Percentiles rank a stretch among this genome's conserved stretches.
Conservation (phyloP, 2,797 vertebrate species). For the Yasuhikotakia modesta region DNA sequence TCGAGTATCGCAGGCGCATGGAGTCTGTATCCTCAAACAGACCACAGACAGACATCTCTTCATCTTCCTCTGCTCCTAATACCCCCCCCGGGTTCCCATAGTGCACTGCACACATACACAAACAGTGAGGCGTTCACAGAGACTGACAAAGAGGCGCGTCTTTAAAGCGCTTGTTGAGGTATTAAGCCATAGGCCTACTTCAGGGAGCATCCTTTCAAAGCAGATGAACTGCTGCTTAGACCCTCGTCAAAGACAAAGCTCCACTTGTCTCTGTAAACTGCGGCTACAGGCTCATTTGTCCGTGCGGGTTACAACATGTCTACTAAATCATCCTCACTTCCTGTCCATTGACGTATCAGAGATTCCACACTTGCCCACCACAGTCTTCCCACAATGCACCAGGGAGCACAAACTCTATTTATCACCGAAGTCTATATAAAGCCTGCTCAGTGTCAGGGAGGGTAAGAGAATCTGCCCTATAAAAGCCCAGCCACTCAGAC, state of each 20-base stretch:
- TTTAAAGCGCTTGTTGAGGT: conserved; percentile 43
- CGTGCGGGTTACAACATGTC: conserved; percentile 1
- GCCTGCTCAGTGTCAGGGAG: conserved; percentile 51
- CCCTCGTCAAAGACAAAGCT: conserved; percentile 33
- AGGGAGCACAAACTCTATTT: conserved; percentile 48
- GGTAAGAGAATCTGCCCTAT: conserved; percentile 59
- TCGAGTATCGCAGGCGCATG: conserved; percentile 82
- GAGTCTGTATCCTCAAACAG: conserved; percentile 75
- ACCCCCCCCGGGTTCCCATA: conserved; percentile 59
- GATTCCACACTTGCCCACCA: conserved; percentile 41
- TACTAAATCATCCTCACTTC: conserved; percentile 38
- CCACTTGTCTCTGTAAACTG: conserved; percentile 32
- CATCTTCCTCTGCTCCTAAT: conserved; percentile 68
- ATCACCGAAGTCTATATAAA: conserved; percentile 55
- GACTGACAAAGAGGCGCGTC: conserved; percentile 45
- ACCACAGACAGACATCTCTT: conserved; percentile 79
- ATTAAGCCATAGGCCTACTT: conserved; percentile 43
- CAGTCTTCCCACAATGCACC: conserved; percentile 51
- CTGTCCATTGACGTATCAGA: conserved; percentile 41
- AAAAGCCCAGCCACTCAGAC: conserved; percentile 57
- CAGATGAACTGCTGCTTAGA: conserved; percentile 42
- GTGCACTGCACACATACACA: conserved; percentile 38
- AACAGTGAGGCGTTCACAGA: conserved; percentile 4
- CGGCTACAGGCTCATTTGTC: conserved; percentile 42
- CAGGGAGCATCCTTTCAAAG: conserved; percentile 36